phyloP scores from a whole-genome alignment of 1,140 invertebrate genomes.

The Heliconius melpomene region DNA sequence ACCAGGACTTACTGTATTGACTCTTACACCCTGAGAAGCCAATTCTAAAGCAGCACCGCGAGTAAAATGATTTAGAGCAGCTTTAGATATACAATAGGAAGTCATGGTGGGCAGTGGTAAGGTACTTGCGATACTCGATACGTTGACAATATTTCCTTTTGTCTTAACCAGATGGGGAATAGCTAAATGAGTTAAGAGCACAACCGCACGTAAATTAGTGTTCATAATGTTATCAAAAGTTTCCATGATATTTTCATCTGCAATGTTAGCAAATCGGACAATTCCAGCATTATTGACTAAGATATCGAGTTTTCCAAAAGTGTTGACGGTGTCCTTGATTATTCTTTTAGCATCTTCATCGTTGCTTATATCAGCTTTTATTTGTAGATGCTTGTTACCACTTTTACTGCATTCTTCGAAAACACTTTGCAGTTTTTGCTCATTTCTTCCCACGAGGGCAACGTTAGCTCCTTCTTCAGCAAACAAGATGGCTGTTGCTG shows the following conservation, averaged over 20 bases:
- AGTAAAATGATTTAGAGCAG: conserved; percentile 85
- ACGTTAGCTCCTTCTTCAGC: conserved; percentile 86
- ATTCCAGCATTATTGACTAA: conserved; percentile 39
- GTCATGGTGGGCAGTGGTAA: not conserved
- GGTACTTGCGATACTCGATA: conserved; percentile 36
- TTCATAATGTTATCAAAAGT: conserved; percentile 32
- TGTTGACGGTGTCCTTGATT: conserved; percentile 81
- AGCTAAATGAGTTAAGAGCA: conserved; percentile 31
- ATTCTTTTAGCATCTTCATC: conserved; percentile 83
- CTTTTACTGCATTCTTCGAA: conserved; percentile 81
- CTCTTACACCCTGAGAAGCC: conserved; percentile 84
- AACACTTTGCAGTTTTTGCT: conserved; percentile 77
- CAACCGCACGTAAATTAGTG: conserved; percentile 25
- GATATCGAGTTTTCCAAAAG: conserved; percentile 76
- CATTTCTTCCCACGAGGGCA: conserved; percentile 87
- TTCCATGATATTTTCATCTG: conserved; percentile 17
- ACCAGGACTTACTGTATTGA: conserved; percentile 88
- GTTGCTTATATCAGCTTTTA: conserved; percentile 84
- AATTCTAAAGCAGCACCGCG: conserved; percentile 84
- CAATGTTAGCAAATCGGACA: not conserved
- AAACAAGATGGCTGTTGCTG: conserved; percentile 87
- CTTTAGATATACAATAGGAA: conserved; percentile 28
- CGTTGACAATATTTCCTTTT: conserved; percentile 42
- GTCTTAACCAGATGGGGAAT: conserved; percentile 34
- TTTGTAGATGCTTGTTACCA: conserved; percentile 75